Base-by-base conservation (phyloP, 2,888 invertebrate genomes). In the Adineta ricciae region DNA sequence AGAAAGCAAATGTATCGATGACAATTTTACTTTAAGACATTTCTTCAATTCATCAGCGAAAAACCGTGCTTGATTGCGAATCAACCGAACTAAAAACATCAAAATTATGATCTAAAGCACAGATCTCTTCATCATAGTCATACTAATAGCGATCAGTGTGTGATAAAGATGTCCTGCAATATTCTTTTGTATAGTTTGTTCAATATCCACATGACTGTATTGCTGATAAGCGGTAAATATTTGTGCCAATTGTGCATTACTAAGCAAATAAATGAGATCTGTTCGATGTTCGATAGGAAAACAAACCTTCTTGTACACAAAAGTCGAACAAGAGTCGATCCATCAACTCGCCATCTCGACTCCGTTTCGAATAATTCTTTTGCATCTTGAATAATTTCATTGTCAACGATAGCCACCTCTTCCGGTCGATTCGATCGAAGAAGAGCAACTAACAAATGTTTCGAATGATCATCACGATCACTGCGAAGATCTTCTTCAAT, bases 221-320 rank as follows among this genome's bases (percentile, higher is more conserved):
- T 89, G 92, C 87, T 94, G 94, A 90, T 94, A 97, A 90, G 96
- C 96, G 86, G 94, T 92, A 88, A 91, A 91, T 32, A 91, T 90
- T 3, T 90, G 89, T 89, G 96, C 93, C 88, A 97, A 91, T 90
- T 97, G 96, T 89, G 95, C 94, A 90, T 95, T 90, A 84, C 89
- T 89, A 86, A 89, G 16, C 86, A 89, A 50, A 50, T 14, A 64
- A 32, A 36, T 0, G 5, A 19, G 16, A 16, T 19, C 7, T 32
- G 1, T 27, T 32, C 4, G 2, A 36, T 3, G 4, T 2, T n/a
- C 24, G n/a, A 38, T 16, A 46, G 4, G 7, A 27, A 46, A 82
- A 46, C 11, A 82, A 82, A 90, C 84, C 89, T 89, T 86, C 89
- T 87, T 83, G 86, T 86, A 46, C 88, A 88, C 9, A 90, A 87